These are phyloP conservation scores for Limenitis camilla DNA, from an alignment of 2,888 invertebrate species.

Conservation along the genomic window DNA sequence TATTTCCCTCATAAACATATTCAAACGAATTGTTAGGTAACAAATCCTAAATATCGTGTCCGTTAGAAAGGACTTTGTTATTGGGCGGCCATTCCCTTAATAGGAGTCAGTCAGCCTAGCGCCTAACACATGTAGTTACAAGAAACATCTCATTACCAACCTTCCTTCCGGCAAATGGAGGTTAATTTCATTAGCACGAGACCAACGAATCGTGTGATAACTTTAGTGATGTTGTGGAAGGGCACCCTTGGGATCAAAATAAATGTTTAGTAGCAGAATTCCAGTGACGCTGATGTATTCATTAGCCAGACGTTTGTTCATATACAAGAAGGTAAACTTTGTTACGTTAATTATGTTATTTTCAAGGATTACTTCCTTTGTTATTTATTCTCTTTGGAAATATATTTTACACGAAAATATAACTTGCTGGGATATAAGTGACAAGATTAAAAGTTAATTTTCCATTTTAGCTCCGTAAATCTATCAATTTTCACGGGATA, in stretches of 20 bases:
- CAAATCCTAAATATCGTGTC: constrained; percentile 21
- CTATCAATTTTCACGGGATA: too few species aligned
- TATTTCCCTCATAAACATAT: too few species aligned
- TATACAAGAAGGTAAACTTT: constrained; percentile 13
- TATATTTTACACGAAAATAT: not conserved
- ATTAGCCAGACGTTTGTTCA: constrained; percentile 26
- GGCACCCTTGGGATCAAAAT: constrained; percentile 50
- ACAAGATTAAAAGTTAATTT: too few species aligned
- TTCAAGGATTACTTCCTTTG: constrained; percentile 1
- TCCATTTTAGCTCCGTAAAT: too few species aligned
- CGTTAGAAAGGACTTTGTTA: constrained; percentile 29
- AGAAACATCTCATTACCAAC: constrained; percentile 57
- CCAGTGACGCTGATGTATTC: constrained; percentile 46
- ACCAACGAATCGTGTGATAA: constrained; percentile 74
- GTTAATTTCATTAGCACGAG: constrained; percentile 71
- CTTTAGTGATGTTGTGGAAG: constrained; percentile 64
- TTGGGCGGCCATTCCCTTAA: constrained; percentile 33
- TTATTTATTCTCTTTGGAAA: not conserved
- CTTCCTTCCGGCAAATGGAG: constrained; percentile 58
- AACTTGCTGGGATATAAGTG: not conserved
- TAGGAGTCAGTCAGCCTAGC: constrained; percentile 30
- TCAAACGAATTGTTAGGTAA: constrained; percentile 5
- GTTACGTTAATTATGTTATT: constrained; percentile 11
- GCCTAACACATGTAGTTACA: constrained; percentile 54
- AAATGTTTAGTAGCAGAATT: constrained; percentile 39